Base-by-base conservation (phyloP, 2,888 invertebrate species). In the Eristalis intricaria region DNA sequence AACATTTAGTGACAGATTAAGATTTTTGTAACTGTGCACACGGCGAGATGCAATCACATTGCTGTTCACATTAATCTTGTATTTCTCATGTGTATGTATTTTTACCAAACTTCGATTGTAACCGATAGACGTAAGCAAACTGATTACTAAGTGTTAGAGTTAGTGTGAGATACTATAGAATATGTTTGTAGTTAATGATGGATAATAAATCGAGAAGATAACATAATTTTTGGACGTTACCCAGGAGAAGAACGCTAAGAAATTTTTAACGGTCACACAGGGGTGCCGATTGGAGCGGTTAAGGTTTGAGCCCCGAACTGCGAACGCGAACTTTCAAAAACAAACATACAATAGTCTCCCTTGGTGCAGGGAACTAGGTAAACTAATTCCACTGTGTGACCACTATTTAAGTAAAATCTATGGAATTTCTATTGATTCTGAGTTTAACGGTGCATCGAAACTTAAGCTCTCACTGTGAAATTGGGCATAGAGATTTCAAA, bases 31-130 rank as follows among this genome's bases (percentile, higher is more conserved):
- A 5, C 1, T 32, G 32, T 5, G 10, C 60, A 11, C 15, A 26
- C 35, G 11, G n/a, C 50, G 15, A 40, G 43, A 43, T 50, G 63
- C 32, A 63, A 43, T 40, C 61, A 58, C 13, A 22, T 29, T 11
- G 13, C 19, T 64, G 66, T 40, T 23, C 22, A 70, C 38, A 66
- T 66, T 43, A 38, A 73, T 64, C 32, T 32, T 32, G 32, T 40
- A 63, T 68, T 61, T 80, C 32, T 35, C 77, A 77, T 23, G 26
- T 61, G 69, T 77, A 76, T 61, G 69, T 77, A 76, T 60, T 76
- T 66, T 43, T 60, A 66, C 60, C 50, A 69, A 74, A 73, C 23
- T 73, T 83, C 40, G 23, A 74, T 58, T 58, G 73, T 43, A 78
- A 74, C 60, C 79, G 43, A 35, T 79, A 83, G 66, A 35, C 68